phyloP scores from a whole-genome alignment of 2,797 vertebrate species.

The Potorous gilbertii region DNA sequence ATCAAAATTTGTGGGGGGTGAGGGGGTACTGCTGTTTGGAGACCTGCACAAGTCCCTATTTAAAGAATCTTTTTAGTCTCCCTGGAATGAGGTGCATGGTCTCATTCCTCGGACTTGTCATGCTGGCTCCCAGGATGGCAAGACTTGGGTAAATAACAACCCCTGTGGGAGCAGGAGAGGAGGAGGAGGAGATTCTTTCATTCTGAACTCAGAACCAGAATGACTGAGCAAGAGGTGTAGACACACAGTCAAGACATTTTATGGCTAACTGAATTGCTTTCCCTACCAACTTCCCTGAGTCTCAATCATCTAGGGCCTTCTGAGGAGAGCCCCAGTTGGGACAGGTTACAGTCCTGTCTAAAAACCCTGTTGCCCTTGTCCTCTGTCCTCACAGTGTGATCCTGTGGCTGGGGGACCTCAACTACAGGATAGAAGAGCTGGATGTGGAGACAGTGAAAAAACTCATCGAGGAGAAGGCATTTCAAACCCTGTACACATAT shows the following conservation, averaged over 20 bases:
- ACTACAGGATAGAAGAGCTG: conserved; percentile 95
- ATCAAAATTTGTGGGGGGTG: conserved; percentile 9
- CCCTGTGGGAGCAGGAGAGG: background rate
- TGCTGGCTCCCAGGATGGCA: background rate
- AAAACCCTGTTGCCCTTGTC: conserved; percentile 41
- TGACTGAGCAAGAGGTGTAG: conserved; percentile 19
- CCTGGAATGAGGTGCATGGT: conserved; percentile 12
- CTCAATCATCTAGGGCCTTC: background rate
- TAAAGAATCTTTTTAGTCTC: conserved; percentile 19
- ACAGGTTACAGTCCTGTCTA: background rate
- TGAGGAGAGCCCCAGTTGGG: background rate
- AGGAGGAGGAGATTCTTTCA: background rate
- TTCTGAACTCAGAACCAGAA: conserved; percentile 25
- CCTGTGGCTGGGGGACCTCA: conserved; percentile 97
- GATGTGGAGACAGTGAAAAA: conserved; percentile 93
- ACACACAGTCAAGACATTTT: conserved; percentile 6
- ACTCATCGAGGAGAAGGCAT: conserved; percentile 91
- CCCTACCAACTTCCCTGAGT: conserved; percentile 7
- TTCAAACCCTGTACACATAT: conserved; percentile 88
- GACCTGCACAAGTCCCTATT: background rate
- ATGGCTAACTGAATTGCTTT: background rate
- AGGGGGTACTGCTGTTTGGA: background rate
- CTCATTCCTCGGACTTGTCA: conserved; percentile 46
- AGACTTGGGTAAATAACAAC: conserved; percentile 25
- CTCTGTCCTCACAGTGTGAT: conserved; percentile 88